Evolutionary conservation across 37 sponge, comb jelly and placozoan species (phyloP).

Genomic region (Chondrilla cf. caribensis): DNA sequence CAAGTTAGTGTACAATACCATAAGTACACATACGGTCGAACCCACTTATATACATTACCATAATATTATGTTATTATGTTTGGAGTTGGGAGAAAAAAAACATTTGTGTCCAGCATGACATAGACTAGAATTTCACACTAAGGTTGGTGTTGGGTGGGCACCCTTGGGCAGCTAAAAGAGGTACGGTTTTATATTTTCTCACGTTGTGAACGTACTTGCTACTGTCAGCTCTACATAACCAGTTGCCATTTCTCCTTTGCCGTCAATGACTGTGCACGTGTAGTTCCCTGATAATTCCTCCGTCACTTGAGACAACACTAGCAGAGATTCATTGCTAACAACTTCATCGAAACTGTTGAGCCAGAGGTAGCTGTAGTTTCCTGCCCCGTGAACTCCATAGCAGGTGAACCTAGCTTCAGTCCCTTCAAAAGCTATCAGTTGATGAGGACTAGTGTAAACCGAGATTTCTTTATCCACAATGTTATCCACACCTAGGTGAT

Average conservation of each 20-base stretch:
- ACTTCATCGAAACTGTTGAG: neutral
- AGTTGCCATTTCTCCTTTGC: neutral
- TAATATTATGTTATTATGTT: too few species aligned
- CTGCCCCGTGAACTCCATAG: constrained; percentile 1
- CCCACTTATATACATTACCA: too few species aligned
- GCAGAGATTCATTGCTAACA: neutral
- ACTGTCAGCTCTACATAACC: neutral
- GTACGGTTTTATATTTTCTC: too few species aligned
- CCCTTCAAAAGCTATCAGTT: neutral
- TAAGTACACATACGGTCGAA: too few species aligned
- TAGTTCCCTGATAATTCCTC: neutral
- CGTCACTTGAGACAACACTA: neutral
- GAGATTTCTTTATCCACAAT: neutral
- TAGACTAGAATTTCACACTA: too few species aligned
- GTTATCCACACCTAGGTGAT: neutral
- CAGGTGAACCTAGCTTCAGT: neutral
- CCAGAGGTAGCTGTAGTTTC: constrained; percentile 3
- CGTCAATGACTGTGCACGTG: neutral
- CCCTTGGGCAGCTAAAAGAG: too few species aligned
- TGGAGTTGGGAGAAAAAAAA: too few species aligned
- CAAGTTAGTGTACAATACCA: too few species aligned
- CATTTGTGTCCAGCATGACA: too few species aligned
- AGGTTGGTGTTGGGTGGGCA: too few species aligned
- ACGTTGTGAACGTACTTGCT: constrained; percentile 11
- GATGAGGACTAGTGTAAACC: neutral